phyloP scores from a whole-genome alignment of 2,888 invertebrate species.

The Drosophila meridiana region DNA sequence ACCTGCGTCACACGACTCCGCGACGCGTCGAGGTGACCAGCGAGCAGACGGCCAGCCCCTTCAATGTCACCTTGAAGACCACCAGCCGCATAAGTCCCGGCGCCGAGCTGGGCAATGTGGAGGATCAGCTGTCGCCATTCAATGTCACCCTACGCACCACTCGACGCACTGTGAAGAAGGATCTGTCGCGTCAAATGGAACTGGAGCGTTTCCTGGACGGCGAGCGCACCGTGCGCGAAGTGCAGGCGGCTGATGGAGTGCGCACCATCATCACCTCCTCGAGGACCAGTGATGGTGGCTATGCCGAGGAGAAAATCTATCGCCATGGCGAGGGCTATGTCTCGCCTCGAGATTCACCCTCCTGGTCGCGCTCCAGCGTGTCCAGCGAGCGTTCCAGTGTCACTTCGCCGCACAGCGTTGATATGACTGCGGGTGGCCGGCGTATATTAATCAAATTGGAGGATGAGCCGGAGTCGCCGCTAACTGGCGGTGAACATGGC shows the following conservation, averaged over 20 bases:
- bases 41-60: conserved; percentile 72
- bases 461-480: conserved; percentile 53
- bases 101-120: conserved; percentile 64
- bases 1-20: conserved; percentile 87
- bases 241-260: conserved; percentile 84
- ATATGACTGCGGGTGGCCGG: conserved; percentile 82
- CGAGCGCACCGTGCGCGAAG: conserved; percentile 88
- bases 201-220: conserved; percentile 88
- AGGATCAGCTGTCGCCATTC: conserved; percentile 76
- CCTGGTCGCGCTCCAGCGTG: conserved; percentile 71
- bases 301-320: conserved; percentile 82
- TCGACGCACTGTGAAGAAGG: conserved; percentile 59
- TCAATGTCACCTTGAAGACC: conserved; percentile 86
- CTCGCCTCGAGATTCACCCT: conserved; percentile 76
- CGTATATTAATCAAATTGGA: conserved; percentile 82
- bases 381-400: conserved; percentile 76
- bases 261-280: conserved; percentile 84
- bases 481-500: conserved; percentile 24
- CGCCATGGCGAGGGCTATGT: conserved; percentile 82
- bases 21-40: conserved; percentile 84
- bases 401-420: conserved; percentile 80
- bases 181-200: conserved; percentile 69
- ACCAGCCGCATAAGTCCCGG: conserved; percentile 80
- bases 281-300: conserved; percentile 80
- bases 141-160: conserved; percentile 79